phyloP scores from a whole-genome alignment of 2,888 invertebrate genomes.

The Himalopsyche tibetana region DNA sequence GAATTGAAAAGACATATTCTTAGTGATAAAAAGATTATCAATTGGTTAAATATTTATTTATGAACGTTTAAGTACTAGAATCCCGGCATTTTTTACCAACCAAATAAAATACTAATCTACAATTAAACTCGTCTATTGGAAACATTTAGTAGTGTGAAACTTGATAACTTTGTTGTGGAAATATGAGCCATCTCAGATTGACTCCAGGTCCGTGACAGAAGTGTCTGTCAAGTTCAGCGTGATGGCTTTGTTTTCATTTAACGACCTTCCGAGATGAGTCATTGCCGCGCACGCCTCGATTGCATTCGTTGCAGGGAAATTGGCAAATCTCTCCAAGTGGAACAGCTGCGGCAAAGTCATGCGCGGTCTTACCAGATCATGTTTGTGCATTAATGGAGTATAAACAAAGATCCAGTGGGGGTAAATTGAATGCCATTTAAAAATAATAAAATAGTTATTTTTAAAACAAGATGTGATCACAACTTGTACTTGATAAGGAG shows the following conservation, averaged over 20 bases:
- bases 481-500: too few species aligned
- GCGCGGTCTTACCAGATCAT: background rate
- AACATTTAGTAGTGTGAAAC: background rate
- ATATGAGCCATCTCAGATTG: background rate
- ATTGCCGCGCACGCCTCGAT: conserved; percentile 38
- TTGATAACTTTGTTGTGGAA: background rate
- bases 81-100: background rate
- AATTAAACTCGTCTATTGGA: too few species aligned
- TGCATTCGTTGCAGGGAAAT: background rate
- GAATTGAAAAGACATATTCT: too few species aligned
- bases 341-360: background rate
- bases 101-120: too few species aligned
- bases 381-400: conserved; percentile 19
- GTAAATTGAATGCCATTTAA: background rate
- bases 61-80: too few species aligned
- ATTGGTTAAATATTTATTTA: too few species aligned
- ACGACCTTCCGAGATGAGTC: conserved; percentile 38
- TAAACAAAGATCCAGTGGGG: background rate
- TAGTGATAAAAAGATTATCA: too few species aligned
- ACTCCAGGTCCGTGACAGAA: background rate
- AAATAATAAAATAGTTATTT: too few species aligned
- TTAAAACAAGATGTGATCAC: too few species aligned
- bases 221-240: conserved; percentile 22
- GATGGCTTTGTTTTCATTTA: conserved; percentile 21
- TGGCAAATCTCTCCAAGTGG: conserved; percentile 19